phyloP scores from a whole-genome alignment of 2,888 invertebrate genomes.

The Lordiphosa andalusiaca region DNA sequence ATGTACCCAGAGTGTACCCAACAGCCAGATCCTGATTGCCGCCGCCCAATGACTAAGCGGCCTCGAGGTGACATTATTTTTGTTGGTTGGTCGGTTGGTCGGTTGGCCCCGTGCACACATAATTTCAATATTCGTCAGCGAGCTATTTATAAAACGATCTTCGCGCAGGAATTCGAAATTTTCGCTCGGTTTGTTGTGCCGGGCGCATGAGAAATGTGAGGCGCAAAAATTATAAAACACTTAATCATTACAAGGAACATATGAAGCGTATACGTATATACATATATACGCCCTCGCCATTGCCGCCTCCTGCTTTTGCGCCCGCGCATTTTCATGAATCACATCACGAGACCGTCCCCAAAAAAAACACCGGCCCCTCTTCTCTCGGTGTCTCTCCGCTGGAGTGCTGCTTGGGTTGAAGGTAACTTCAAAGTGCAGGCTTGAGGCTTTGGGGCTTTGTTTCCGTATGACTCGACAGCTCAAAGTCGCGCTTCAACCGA shows the following conservation, averaged over 20 bases:
- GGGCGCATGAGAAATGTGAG: slow-evolving; percentile 51
- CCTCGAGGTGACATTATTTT: slow-evolving; percentile 65
- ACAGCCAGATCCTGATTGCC: slow-evolving; percentile 5
- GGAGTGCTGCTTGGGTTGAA: slow-evolving; percentile 41
- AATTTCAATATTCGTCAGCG: slow-evolving; percentile 75
- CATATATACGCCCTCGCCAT: slow-evolving; percentile 9
- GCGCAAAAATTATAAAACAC: slow-evolving; percentile 48
- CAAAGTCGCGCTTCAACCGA: slow-evolving; percentile 49
- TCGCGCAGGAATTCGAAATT: slow-evolving; percentile 65
- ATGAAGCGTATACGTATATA: not conserved
- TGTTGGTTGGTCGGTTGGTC: slow-evolving; percentile 53
- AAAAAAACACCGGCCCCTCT: slow-evolving; percentile 32
- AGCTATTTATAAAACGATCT: slow-evolving; percentile 70
- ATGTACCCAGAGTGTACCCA: slow-evolving; percentile 14
- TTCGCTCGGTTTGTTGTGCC: slow-evolving; percentile 52
- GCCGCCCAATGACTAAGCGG: slow-evolving; percentile 22
- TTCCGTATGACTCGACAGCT: slow-evolving; percentile 68
- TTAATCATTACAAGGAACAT: slow-evolving; percentile 65
- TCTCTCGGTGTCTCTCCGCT: not conserved
- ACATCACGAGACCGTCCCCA: slow-evolving; percentile 42
- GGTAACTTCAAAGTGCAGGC: slow-evolving; percentile 66
- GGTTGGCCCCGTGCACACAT: slow-evolving; percentile 55
- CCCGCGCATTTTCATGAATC: slow-evolving; percentile 56
- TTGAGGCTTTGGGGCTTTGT: slow-evolving; percentile 44
- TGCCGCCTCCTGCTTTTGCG: slow-evolving; percentile 22